Evolutionary conservation across 2,888 invertebrate species (phyloP).

Genomic region (Ornithoptera priamus): DNA sequence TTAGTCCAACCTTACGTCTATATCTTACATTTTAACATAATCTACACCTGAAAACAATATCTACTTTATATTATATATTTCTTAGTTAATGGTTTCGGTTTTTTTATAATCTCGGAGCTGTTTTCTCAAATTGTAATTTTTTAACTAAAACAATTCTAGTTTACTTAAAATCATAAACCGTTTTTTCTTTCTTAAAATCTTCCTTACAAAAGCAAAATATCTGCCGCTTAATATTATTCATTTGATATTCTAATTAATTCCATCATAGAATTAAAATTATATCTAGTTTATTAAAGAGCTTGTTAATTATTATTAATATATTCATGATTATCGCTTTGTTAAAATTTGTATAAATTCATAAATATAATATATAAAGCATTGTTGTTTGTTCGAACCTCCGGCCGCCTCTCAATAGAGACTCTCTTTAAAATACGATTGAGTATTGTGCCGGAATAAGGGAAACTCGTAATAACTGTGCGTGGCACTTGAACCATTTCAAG

Average conservation of each 20-base stretch:
- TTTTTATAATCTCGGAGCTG: no score
- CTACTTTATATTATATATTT: no score
- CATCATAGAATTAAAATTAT: neutral
- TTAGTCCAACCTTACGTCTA: no score
- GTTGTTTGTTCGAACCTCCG: conserved; percentile 19
- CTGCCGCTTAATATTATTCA: neutral
- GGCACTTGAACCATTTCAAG: neutral
- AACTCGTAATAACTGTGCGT: conserved; percentile 9
- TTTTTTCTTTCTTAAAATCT: neutral
- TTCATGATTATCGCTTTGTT: conserved; percentile 5
- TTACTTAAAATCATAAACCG: neutral
- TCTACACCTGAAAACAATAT: no score
- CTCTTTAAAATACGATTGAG: conserved; percentile 17
- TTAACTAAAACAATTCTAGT: neutral
- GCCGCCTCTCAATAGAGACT: conserved; percentile 14
- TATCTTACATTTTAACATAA: no score
- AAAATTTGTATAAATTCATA: conserved; percentile 11
- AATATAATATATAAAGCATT: conserved; percentile 15
- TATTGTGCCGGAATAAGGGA: conserved; percentile 18
- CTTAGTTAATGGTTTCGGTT: no score
- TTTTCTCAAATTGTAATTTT: no score
- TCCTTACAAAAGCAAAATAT: neutral
- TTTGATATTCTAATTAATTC: neutral
- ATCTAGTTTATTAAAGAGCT: neutral
- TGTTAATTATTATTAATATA: neutral